Base-by-base conservation (phyloP, 2,888 invertebrate genomes). In the Pomacea canaliculata region DNA sequence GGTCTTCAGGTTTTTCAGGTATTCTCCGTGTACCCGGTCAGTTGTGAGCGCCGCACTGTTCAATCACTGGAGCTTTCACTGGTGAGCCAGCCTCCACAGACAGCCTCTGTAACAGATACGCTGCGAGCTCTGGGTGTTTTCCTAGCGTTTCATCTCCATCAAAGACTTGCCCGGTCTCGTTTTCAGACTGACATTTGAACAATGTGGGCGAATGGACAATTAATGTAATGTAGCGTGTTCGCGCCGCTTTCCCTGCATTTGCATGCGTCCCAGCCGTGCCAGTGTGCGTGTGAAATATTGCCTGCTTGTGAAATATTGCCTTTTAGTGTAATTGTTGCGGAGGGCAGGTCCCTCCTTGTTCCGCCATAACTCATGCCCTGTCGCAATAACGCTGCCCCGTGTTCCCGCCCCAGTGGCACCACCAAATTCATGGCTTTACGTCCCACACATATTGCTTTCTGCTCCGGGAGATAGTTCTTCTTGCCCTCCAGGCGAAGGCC, bases 261-360 rank as follows among this genome's bases (percentile, higher is more conserved):
- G 66, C 73, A 73, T 73, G 73, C 51, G 67, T 18, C 19, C n/a
- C 60, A 18, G 37, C 46, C 70, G 59, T 51, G 68, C 49, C 60
- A 37, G 27, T n/a, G 70, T 19, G n/a, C 46, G 19, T 60, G 71
- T 19, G 37, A 56, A 19, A n/a, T 49, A 7, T 19, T 19, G 51
- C 13, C 69, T 18, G 69, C 48, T 19, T 27, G 63, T 71, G 71
- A 71, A 71, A 71, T 71, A 71, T 71, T 62, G 71, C 71, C 71
- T 71, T 71, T 71, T 71, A 71, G 71, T 71, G 71, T 71, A 71
- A 71, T 71, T 71, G 71, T 71, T 63, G 71, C 71, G 48, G 48
- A 63, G 46, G 46, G 62, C 27, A 56, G 71, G 46, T 48, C 62
- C 63, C 59, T 59, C 48, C 71, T 37, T 46, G 62, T 63, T 70